A percentile compares a stretch with the other conserved stretches of the same genome.
Conservation (phyloP, 2,113 vertebrate species). For the Tragelaphus buxtoni region DNA sequence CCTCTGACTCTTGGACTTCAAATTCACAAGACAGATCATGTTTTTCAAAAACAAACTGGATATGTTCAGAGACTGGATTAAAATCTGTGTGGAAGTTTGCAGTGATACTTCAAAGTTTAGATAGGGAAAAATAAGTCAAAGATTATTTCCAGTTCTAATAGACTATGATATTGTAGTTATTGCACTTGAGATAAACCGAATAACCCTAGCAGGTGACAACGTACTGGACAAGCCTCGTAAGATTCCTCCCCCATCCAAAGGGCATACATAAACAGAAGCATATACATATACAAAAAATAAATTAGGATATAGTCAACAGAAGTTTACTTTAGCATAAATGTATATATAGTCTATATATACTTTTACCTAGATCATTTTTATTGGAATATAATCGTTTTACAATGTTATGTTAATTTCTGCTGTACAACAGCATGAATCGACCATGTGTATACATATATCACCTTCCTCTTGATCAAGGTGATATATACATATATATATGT, state of each 20-base stretch:
- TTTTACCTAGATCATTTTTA: background rate
- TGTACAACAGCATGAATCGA: background rate
- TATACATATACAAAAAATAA: background rate
- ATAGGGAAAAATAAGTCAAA: background rate
- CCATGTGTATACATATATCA: background rate
- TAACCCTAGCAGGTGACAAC: background rate
- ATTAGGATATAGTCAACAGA: background rate
- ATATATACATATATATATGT: too few species aligned
- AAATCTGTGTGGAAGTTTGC: background rate
- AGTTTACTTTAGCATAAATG: background rate
- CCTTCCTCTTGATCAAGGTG: background rate
- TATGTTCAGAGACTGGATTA: background rate
- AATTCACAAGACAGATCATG: background rate
- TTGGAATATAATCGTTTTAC: background rate
- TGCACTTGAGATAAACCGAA: background rate
- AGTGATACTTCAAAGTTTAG: background rate
- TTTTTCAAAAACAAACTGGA: background rate
- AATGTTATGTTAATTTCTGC: background rate
- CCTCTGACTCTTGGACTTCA: background rate
- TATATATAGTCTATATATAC: background rate
- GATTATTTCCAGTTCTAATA: background rate
- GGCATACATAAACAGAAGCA: background rate
- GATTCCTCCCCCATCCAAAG: background rate
- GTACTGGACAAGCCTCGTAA: background rate
- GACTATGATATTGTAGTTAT: background rate